Evolutionary conservation across 2,888 invertebrate species (phyloP), one percentile per base, ranked within the genome.

Genomic region (Dynastes tityus): DNA sequence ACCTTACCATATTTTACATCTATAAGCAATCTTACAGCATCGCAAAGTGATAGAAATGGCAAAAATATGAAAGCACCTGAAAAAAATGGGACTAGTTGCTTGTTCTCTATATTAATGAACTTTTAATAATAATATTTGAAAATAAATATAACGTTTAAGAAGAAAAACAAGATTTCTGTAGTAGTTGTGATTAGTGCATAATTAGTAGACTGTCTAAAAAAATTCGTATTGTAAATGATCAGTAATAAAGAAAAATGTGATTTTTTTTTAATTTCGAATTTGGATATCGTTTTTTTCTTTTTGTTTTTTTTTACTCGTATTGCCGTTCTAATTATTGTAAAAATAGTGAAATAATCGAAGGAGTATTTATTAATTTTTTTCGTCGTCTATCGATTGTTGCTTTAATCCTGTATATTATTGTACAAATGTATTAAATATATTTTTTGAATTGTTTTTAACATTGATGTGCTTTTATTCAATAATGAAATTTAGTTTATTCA

Each of bases 371-470:
- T 74, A 58, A 5, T 45, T 74, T 61, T 61, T 71, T 71, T 58
- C 9, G 55, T 58, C 55, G 22, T 16, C 29, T 11, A 49, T 51
- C 51, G 40, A 73, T 58, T 61, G 49, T 63, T 49, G 61, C 73
- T 74, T 74, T 74, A 74, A 74, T 74, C 73, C 76, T 82, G 81
- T 82, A 82, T 84, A 83, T 83, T 83, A 80, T 58, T 83, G 84
- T 84, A 84, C 81, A 83, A 84, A 84, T 83, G 83, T 83, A 82
- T 84, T 84, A 82, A 83, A 84, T 84, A 84, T 83, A 83, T 84
- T 84, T 83, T 84, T 84, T 82, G 83, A 82, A 81, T 82, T 81
- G 82, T 81, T 81, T 82, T 79, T 81, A 79, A 78, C 71, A 77
- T 71, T 63, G 73, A 61, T 73, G 51, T 40, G 58, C 68, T 77